Conservation (phyloP, 2,888 invertebrate genomes). For the Ephialtes manifestator region DNA sequence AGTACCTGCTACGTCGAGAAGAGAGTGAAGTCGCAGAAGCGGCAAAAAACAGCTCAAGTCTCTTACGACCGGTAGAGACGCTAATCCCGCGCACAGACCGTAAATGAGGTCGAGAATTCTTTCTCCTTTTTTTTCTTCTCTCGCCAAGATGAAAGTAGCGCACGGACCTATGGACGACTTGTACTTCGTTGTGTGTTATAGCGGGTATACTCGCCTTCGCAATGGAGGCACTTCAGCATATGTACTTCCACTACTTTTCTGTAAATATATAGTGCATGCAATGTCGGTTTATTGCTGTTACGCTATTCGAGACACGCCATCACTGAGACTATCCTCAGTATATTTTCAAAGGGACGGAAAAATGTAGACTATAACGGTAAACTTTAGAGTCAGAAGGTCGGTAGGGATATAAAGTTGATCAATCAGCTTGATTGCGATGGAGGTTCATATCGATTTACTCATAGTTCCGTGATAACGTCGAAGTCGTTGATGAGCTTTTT, state of each 20-base stretch:
- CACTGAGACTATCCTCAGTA: conserved; percentile 4
- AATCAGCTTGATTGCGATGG: conserved; percentile 6
- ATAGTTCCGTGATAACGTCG: not conserved
- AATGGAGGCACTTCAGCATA: conserved; percentile 32
- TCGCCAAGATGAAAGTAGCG: conserved; percentile 55
- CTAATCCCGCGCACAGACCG: conserved; percentile 64
- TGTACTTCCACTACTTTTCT: not conserved
- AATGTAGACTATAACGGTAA: conserved; percentile 12
- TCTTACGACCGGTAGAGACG: conserved; percentile 51
- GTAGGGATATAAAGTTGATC: conserved; percentile 19
- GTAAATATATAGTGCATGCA: not conserved
- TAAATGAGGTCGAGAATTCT: conserved; percentile 70
- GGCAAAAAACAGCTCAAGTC: conserved; percentile 52
- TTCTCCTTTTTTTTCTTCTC: conserved; percentile 42
- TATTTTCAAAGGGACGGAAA: not conserved
- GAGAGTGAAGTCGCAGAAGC: conserved; percentile 47
- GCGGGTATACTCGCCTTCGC: conserved; percentile 15
- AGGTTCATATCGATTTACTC: conserved; percentile 11
- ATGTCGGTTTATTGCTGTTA: conserved; percentile 28
- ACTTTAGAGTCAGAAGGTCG: not conserved
- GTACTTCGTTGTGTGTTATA: conserved; percentile 25
- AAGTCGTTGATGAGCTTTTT: not conserved
- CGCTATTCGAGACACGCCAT: conserved; percentile 55
- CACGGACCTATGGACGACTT: conserved; percentile 31
- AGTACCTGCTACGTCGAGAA: conserved; percentile 24